A percentile compares a stretch with the other conserved stretches of the same genome.
phyloP scores from a whole-genome alignment of 2,113 vertebrate species.

The Myotis davidii region DNA sequence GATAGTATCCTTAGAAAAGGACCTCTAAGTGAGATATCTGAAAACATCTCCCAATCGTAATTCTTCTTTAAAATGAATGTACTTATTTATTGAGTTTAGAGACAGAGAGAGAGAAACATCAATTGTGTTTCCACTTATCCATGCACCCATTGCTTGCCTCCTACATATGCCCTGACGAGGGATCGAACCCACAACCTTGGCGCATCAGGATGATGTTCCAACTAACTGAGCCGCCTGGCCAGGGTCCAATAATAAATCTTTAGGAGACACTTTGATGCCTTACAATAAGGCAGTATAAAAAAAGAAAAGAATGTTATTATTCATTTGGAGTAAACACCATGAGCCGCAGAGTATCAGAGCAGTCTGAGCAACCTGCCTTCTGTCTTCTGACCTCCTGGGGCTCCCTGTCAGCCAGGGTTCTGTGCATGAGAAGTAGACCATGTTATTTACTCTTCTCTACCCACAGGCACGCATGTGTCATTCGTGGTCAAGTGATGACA shows the following conservation, averaged over 20 bases:
- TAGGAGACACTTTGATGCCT: background rate
- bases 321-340: background rate
- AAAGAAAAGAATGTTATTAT: background rate
- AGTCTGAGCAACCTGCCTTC: background rate
- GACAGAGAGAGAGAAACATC: background rate
- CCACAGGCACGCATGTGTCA: slow-evolving; percentile 95
- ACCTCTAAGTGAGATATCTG: background rate
- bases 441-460: slow-evolving; percentile 10
- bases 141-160: background rate
- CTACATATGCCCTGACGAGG: background rate
- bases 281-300: background rate
- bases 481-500: slow-evolving; percentile 97
- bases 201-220: background rate
- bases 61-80: background rate
- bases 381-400: background rate
- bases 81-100: background rate
- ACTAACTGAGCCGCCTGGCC: background rate
- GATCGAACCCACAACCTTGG: background rate
- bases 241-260: background rate
- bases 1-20: background rate
- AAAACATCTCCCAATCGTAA: background rate
- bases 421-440: background rate
- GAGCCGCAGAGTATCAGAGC: background rate
- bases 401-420: background rate
- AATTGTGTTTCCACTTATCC: background rate